Evolutionary conservation across 2,797 vertebrate genomes (phyloP), one percentile per base, ranked within the genome.

Genomic region (Trachops cirrhosus): DNA sequence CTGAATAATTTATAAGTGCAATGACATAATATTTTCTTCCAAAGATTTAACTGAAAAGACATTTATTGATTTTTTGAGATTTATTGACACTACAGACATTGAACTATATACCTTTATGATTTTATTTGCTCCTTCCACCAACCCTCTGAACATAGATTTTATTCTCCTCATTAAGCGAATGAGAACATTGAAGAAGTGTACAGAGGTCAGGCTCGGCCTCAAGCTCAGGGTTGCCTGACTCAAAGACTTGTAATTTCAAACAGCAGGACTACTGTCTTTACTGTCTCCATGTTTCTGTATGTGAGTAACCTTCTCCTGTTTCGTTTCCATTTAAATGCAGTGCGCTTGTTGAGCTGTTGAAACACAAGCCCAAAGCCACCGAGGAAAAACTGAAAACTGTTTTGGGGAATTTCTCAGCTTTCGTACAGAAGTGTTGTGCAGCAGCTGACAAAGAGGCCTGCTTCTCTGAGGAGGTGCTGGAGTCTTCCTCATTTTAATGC

Each of bases 311-410:
- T 0, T 79, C 71, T 70, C 32, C 12, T 59, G 44, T 64, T 71
- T 84, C 67, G 3, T 84, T 74, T 75, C 50, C 37, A 87, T 85
- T 94, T 6, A 37, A 75, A 96, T 94, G 19, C 96, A 98, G 98
- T 71, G 64, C 98, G 64, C 98, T 98, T 10, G 0, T 62, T 78
- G 98, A 98, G 93, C 97, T 98, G 86, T 86, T 98, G 68, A 98
- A 98, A 54, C 98, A 98, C 96, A 98, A 98, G 89, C 98, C 98
- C 50, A 96, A 97, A 88, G 97, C 98, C 67, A 98, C 98, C 39
- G 96, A 93, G 0, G 98, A 98, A 0, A 97, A 98, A 26, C 78
- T 98, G 0, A 97, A 95, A 79, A 78, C 73, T 0, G 87, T 98
- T 9, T 1, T 79, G 62, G 68, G 0, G 0, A 64, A 95, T 0